phyloP scores from a whole-genome alignment of 35 echinoderm and acorn worm species.

The Heliocidaris erythrogramma region DNA sequence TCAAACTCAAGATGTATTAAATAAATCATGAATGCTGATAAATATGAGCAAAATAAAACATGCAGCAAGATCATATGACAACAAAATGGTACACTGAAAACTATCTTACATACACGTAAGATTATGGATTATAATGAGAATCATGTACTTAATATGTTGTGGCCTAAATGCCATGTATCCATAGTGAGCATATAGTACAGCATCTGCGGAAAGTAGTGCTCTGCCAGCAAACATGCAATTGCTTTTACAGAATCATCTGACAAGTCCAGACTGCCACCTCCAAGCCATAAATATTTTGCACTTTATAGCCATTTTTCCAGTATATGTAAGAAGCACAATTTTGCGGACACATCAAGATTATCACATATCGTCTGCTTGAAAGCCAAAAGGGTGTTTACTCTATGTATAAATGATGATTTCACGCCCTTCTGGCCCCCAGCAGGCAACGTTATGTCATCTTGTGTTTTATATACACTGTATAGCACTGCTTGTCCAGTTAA shows the following conservation, averaged over 20 bases:
- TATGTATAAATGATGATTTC: background rate
- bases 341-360: background rate
- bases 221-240: background rate
- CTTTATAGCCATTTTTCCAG: background rate
- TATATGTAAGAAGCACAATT: background rate
- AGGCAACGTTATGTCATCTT: background rate
- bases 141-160: background rate
- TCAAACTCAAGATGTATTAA: too few species aligned
- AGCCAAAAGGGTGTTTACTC: too few species aligned
- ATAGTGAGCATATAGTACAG: background rate
- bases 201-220: background rate
- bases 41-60: background rate
- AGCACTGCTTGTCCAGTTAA: too few species aligned
- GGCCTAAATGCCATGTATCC: background rate
- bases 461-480: too few species aligned
- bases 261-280: background rate
- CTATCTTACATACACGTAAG: too few species aligned
- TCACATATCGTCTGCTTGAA: background rate
- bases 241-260: background rate
- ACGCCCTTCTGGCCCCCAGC: background rate
- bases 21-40: too few species aligned
- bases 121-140: too few species aligned
- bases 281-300: background rate
- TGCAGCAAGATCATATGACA: background rate
- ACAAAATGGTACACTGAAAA: background rate